These are phyloP conservation scores for Ascidia mentula DNA, from an alignment of 23 tunicate species.

Conservation along the genomic window DNA sequence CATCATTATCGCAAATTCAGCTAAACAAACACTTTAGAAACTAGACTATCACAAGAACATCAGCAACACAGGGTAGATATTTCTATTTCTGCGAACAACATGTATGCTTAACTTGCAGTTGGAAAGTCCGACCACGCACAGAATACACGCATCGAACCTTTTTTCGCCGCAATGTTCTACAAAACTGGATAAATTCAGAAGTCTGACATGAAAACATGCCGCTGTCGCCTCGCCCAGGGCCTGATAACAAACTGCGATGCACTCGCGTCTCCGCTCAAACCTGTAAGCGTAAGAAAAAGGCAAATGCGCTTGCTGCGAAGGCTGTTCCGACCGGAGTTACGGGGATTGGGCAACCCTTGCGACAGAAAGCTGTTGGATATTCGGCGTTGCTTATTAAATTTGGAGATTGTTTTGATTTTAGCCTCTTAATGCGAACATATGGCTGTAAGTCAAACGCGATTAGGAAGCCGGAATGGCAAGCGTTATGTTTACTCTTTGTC, in stretches of 20 bases:
- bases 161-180: neutral
- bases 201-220: neutral
- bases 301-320: neutral
- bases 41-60: neutral
- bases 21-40: neutral
- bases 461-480: no score
- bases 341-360: no score
- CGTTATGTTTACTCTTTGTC: no score
- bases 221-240: neutral
- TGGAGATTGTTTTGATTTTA: neutral
- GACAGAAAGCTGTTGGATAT: neutral
- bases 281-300: neutral
- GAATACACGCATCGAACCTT: neutral
- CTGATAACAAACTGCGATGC: conserved; percentile 9
- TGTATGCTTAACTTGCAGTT: no score
- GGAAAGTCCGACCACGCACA: no score
- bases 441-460: neutral
- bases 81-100: neutral
- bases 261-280: neutral
- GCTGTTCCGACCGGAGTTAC: no score
- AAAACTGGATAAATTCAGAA: neutral
- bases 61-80: neutral
- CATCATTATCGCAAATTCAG: neutral
- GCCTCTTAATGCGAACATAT: neutral
- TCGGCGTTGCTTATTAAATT: neutral